A percentile compares a stretch with the other conserved stretches of the same genome.
These are phyloP conservation scores for Acrocera orbiculus DNA, from an alignment of 2,888 invertebrate species.

Conservation along the genomic window DNA sequence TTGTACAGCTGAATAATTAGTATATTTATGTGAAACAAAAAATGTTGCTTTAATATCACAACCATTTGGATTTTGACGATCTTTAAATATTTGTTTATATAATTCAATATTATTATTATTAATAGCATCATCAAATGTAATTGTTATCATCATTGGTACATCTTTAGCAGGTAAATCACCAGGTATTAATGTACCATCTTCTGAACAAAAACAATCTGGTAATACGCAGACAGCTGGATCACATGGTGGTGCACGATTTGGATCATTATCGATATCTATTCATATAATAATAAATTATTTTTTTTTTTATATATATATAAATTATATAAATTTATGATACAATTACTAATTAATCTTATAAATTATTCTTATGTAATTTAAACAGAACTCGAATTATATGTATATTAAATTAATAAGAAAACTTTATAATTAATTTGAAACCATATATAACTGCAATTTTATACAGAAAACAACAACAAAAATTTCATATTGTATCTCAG, in stretches of 20 bases:
- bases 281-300: slow-evolving; percentile 12
- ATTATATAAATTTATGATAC: too few relatives aligned
- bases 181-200: slow-evolving; percentile 74
- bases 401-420: too few relatives aligned
- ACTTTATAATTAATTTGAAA: too few relatives aligned
- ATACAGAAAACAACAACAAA: too few relatives aligned
- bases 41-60: slow-evolving; percentile 85
- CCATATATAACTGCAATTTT: too few relatives aligned
- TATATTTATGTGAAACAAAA: slow-evolving; percentile 86
- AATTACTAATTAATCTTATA: too few relatives aligned
- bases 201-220: slow-evolving; percentile 88
- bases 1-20: slow-evolving; percentile 83
- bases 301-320: too few relatives aligned
- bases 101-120: slow-evolving; percentile 89
- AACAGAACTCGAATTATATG: too few relatives aligned
- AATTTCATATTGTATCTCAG: too few relatives aligned
- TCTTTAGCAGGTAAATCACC: slow-evolving; percentile 68
- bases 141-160: slow-evolving; percentile 86
- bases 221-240: slow-evolving; percentile 70
- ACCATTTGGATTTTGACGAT: slow-evolving; percentile 81
- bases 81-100: slow-evolving; percentile 83
- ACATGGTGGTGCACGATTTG: slow-evolving; percentile 80
- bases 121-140: slow-evolving; percentile 88
- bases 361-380: too few relatives aligned
- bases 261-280: slow-evolving; percentile 81